Percentiles rank a stretch among this genome's conserved stretches.
phyloP scores from a whole-genome alignment of 2,888 invertebrate species.

The Hedya salicella region DNA sequence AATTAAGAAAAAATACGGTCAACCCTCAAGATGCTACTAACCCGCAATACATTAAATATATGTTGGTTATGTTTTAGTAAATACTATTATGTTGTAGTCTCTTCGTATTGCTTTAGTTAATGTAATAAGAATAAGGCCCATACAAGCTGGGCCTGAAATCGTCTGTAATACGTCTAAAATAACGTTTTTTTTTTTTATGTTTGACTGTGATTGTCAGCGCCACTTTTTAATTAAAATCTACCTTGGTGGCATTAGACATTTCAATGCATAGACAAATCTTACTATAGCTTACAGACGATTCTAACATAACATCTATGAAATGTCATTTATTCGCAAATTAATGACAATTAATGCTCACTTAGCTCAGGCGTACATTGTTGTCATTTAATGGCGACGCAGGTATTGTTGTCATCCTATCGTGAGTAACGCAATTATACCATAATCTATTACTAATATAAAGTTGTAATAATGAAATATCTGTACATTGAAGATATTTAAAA shows the following conservation, averaged over 20 bases:
- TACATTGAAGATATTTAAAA: no score
- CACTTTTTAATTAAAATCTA: no score
- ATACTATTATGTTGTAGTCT: conserved; percentile 1
- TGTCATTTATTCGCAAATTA: conserved; percentile 16
- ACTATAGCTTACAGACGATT: conserved; percentile 9
- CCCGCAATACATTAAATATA: conserved; percentile 10
- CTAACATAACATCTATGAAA: not conserved
- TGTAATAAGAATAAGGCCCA: not conserved
- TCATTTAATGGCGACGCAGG: not conserved
- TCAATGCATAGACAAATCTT: not conserved
- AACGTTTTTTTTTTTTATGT: not conserved
- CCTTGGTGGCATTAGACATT: no score
- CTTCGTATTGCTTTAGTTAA: conserved; percentile 4
- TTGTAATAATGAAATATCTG: no score
- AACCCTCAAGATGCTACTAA: not conserved
- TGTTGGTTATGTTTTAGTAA: conserved; percentile 11
- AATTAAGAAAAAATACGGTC: not conserved
- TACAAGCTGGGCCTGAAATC: not conserved
- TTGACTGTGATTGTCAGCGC: not conserved
- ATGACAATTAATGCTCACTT: no score
- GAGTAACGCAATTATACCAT: no score
- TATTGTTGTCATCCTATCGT: not conserved
- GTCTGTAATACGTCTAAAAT: not conserved
- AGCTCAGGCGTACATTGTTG: not conserved
- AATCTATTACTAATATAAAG: no score